Conservation (phyloP, 64 coral and sea anemone species). For the Montipora efflorescens region DNA sequence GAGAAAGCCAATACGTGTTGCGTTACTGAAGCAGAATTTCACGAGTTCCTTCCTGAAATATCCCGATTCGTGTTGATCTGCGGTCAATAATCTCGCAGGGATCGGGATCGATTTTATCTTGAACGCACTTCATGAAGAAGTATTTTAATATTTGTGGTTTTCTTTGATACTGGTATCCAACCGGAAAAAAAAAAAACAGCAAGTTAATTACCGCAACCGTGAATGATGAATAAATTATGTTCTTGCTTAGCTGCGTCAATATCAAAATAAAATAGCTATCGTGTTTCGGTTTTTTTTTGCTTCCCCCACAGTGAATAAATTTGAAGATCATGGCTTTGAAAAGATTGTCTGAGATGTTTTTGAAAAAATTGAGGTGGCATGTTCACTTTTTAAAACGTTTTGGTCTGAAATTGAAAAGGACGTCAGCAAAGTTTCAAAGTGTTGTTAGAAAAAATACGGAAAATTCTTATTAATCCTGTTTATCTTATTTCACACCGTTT, state of each 20-base stretch:
- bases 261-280: neutral
- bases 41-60: neutral
- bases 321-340: neutral
- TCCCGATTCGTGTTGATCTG: neutral
- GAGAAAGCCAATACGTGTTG: neutral
- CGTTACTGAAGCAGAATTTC: neutral
- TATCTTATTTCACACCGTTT: neutral
- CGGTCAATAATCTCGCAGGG: too few relatives aligned
- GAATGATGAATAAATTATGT: slow-evolving; percentile 4
- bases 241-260: neutral
- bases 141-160: neutral
- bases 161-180: neutral
- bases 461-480: neutral
- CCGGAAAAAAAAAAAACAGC: neutral
- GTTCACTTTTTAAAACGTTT: too few relatives aligned
- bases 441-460: too few relatives aligned
- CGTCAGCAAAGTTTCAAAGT: too few relatives aligned
- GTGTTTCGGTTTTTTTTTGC: neutral
- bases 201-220: neutral
- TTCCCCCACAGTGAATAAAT: neutral
- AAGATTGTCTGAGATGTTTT: neutral
- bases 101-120: neutral
- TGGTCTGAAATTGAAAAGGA: too few relatives aligned
- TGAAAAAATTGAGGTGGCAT: too few relatives aligned
- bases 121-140: neutral